Conservation (phyloP, 2,888 invertebrate genomes). For the Idaea aversata region DNA sequence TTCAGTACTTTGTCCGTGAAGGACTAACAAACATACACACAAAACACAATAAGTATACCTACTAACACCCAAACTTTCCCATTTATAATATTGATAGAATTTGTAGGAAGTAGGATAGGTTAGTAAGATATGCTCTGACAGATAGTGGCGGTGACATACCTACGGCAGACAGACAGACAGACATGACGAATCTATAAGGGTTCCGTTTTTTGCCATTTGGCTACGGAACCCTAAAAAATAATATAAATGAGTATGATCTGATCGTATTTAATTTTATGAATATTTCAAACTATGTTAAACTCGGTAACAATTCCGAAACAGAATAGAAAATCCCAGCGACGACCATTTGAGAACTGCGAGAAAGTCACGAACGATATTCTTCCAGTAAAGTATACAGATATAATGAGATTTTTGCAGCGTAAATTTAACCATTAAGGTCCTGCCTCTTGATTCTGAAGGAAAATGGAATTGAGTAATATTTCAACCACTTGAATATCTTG, state of each 20-base stretch:
- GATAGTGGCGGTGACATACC: too few relatives aligned
- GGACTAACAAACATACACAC: too few relatives aligned
- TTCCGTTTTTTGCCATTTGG: too few relatives aligned
- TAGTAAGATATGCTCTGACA: too few relatives aligned
- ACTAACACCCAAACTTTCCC: too few relatives aligned
- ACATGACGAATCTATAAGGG: too few relatives aligned
- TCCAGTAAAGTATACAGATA: background rate
- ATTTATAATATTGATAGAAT: too few relatives aligned
- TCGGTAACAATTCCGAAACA: background rate
- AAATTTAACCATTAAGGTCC: background rate
- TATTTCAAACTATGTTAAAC: background rate
- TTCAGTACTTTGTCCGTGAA: too few relatives aligned
- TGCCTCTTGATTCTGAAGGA: constrained; percentile 1
- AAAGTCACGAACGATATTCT: constrained; percentile 15
- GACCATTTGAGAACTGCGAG: constrained; percentile 1
- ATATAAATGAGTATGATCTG: background rate
- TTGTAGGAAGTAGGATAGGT: too few relatives aligned
- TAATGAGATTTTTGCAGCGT: background rate
- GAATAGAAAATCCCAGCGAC: background rate
- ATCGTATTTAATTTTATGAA: background rate
- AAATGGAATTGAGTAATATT: background rate
- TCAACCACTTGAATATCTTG: background rate
- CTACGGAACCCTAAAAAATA: too few relatives aligned
- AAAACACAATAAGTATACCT: too few relatives aligned
- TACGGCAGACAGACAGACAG: too few relatives aligned